Percentiles rank a stretch among this genome's conserved stretches.
Evolutionary conservation across 64 coral and sea anemone genomes (phyloP).

Genomic region (Actinia tenebrosa): DNA sequence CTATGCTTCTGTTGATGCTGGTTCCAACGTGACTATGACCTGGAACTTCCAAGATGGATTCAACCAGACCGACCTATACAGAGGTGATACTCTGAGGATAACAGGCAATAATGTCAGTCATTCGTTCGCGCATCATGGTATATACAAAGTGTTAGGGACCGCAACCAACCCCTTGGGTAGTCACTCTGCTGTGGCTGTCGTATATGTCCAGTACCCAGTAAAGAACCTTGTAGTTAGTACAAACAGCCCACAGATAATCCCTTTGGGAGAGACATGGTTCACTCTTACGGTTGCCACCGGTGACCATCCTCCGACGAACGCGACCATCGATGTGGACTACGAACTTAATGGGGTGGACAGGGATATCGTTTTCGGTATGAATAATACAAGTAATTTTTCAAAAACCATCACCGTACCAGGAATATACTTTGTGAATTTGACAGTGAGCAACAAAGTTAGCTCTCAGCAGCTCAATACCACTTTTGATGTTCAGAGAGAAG

Average conservation of each 20-base stretch:
- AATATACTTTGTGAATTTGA: constrained; percentile 34
- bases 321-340: constrained; percentile 54
- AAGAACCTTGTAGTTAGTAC: constrained; percentile 20
- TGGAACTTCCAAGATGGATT: constrained; percentile 42
- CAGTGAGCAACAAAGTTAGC: constrained; percentile 38
- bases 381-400: not conserved
- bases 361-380: constrained; percentile 13
- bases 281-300: constrained; percentile 7
- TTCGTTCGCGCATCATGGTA: constrained; percentile 26
- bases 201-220: constrained; percentile 55
- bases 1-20: constrained; percentile 4
- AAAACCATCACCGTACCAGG: constrained; percentile 28
- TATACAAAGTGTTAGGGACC: constrained; percentile 20
- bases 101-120: constrained; percentile 4
- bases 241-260: constrained; percentile 59
- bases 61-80: not conserved
- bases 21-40: constrained; percentile 26
- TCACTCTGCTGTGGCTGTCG: not conserved
- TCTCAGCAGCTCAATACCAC: constrained; percentile 1
- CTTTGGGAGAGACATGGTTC: constrained; percentile 40
- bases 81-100: constrained; percentile 11
- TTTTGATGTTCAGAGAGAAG: constrained; percentile 56
- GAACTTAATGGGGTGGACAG: not conserved
- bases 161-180: constrained; percentile 38
- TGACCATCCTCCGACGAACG: constrained; percentile 56